Conservation (phyloP, 2,113 vertebrate genomes). For the Phyllopteryx taeniolatus region DNA sequence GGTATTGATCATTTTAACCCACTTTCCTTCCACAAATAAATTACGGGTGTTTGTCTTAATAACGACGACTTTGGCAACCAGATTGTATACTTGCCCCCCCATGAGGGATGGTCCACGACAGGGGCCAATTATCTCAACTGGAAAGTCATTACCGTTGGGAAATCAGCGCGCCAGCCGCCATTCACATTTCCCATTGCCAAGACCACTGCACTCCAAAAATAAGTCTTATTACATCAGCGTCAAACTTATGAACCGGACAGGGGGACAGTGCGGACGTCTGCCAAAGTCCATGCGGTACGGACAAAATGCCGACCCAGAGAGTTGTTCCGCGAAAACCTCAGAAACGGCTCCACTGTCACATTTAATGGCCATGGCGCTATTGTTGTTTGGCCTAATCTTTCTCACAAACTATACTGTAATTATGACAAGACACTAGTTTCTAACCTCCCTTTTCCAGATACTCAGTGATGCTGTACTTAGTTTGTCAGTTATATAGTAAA, state of each 20-base stretch:
- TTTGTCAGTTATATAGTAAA: too few relatives aligned
- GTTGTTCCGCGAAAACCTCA: not conserved
- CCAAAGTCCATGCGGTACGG: not conserved
- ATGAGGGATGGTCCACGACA: not conserved
- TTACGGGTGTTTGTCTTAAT: conserved; percentile 32
- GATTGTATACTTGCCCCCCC: conserved; percentile 6
- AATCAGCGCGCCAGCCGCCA: conserved; percentile 29
- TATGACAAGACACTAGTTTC: not conserved
- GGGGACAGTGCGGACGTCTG: not conserved
- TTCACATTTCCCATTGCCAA: conserved; percentile 37
- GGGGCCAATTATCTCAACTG: conserved; percentile 28
- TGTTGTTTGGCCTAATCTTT: not conserved
- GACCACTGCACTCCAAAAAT: conserved; percentile 26
- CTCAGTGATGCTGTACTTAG: too few relatives aligned
- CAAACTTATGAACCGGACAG: conserved; percentile 8
- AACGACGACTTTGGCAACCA: conserved; percentile 14
- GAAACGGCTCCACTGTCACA: not conserved
- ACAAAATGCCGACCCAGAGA: not conserved
- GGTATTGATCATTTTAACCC: conserved; percentile 18
- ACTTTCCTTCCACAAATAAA: conserved; percentile 36
- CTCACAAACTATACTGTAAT: not conserved
- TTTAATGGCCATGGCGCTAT: not conserved
- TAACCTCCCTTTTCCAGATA: not conserved
- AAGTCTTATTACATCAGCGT: conserved; percentile 20
- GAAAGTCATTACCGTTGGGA: conserved; percentile 29